Conservation (phyloP, 2,888 invertebrate genomes). For the Melanargia galathea region DNA sequence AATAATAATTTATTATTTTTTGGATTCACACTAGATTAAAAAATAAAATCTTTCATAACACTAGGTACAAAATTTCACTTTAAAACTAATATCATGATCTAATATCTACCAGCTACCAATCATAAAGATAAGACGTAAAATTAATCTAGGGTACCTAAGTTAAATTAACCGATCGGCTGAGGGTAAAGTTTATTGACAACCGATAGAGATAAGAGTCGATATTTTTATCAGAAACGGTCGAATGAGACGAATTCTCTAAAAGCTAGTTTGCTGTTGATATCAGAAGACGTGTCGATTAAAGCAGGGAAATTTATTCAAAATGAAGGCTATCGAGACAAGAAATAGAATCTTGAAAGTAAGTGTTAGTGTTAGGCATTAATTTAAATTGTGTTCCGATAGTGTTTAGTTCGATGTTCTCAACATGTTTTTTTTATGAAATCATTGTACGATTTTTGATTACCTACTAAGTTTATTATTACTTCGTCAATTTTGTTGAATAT, state of each 20-base stretch:
- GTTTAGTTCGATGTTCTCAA: no score
- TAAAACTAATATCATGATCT: background rate
- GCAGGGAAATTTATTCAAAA: slow-evolving; percentile 22
- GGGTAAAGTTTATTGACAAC: slow-evolving; percentile 56
- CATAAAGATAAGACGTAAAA: slow-evolving; percentile 27
- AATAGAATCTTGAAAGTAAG: slow-evolving; percentile 27
- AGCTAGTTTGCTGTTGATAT: slow-evolving; percentile 45
- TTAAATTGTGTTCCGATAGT: background rate
- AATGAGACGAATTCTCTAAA: slow-evolving; percentile 46
- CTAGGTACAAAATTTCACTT: background rate
- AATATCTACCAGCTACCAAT: background rate
- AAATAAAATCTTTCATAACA: background rate
- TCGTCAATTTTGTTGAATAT: no score
- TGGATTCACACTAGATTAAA: no score
- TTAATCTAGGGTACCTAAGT: slow-evolving; percentile 19
- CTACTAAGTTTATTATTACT: no score
- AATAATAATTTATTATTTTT: no score
- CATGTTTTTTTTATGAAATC: no score
- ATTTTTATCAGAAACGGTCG: slow-evolving; percentile 44
- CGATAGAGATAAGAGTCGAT: slow-evolving; percentile 56
- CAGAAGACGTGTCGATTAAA: slow-evolving; percentile 30
- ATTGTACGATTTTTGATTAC: no score
- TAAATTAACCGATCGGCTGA: slow-evolving; percentile 27
- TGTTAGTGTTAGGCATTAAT: slow-evolving; percentile 2
- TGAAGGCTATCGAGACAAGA: slow-evolving; percentile 36